Evolutionary conservation across 2,888 invertebrate genomes (phyloP), one percentile per base, ranked within the genome.

Genomic region (Dascillus cervinus): DNA sequence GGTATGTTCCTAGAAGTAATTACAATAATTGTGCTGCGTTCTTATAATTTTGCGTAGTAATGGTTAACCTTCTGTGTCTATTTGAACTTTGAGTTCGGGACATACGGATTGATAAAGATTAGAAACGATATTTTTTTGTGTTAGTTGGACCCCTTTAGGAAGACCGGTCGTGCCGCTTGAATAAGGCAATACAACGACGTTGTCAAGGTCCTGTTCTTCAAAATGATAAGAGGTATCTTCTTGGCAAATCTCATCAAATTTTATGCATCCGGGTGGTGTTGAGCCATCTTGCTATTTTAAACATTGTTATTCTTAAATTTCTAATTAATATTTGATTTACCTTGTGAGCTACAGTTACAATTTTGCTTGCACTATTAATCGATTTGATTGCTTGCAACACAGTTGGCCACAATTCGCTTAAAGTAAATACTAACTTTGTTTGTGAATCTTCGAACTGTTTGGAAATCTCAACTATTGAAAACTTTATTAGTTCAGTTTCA

Each of bases 141-240:
- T 71, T 2, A 82, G 63, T 47, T 75, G 70, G 0, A 82, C 82
- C 2, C 80, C 82, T 63, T 83, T 83, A 1, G 82, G 79, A 32
- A 79, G 35, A 0, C 89, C 88, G 0, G 87, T 88, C 0, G 88
- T 88, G 2, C 83, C 83, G 55, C 85, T 85, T 2, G 86, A 86
- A 57, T 81, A 87, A 1, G 84, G 85, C 48, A 87, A 62, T 12
- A 82, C 62, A 0, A 73, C 73, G 3, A 78, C 58, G 45, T 84
- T 82, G 8, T 79, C 69, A 1, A 67, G 55, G 21, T 56, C 65
- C 25, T 70, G 56, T 12, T 69, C 1, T 19, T 11, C 15, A 22
- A 26, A 26, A 3, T 32, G 8, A 4, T 12, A 9, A 4, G 28
- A 14, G 4, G 17, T 10, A 3, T 15, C 47, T 10, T 60, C 62